These are phyloP conservation scores for Piprites chloris DNA, from an alignment of 2,113 vertebrate species.

Conservation along the genomic window DNA sequence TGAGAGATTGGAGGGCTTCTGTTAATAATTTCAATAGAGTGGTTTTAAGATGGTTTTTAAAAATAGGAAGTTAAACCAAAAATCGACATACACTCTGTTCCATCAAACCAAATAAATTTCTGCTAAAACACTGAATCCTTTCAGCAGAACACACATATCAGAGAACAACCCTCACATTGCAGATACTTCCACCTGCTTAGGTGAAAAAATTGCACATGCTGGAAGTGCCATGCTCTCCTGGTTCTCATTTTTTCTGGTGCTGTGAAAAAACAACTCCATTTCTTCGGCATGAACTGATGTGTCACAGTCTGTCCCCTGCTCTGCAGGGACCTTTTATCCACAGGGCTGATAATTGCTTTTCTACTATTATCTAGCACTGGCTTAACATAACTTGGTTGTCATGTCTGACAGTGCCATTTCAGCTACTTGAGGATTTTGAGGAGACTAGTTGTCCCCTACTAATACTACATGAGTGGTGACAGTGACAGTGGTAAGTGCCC, in stretches of 20 bases:
- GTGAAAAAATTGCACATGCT: background rate
- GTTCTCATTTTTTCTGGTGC: rapidly evolving
- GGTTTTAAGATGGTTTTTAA: background rate
- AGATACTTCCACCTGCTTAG: background rate
- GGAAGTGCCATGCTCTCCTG: background rate
- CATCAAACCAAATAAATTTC: background rate
- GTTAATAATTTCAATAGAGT: background rate
- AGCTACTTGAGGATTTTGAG: background rate
- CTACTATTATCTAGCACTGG: background rate
- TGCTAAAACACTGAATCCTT: background rate
- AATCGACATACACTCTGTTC: background rate
- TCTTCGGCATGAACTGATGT: background rate
- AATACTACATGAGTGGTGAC: background rate
- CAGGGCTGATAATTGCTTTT: background rate
- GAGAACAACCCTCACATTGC: background rate
- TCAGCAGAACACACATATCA: background rate
- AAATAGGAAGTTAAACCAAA: background rate
- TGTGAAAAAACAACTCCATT: rapidly evolving
- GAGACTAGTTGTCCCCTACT: background rate
- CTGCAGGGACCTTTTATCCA: background rate
- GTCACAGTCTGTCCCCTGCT: background rate
- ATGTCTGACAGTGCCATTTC: rapidly evolving
- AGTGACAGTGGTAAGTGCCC: background rate
- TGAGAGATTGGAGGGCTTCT: background rate
- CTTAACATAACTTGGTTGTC: background rate